Percentiles rank a stretch among this genome's conserved stretches.
These are phyloP conservation scores for Nomada fucata DNA, from an alignment of 2,888 invertebrate genomes.

Conservation along the genomic window DNA sequence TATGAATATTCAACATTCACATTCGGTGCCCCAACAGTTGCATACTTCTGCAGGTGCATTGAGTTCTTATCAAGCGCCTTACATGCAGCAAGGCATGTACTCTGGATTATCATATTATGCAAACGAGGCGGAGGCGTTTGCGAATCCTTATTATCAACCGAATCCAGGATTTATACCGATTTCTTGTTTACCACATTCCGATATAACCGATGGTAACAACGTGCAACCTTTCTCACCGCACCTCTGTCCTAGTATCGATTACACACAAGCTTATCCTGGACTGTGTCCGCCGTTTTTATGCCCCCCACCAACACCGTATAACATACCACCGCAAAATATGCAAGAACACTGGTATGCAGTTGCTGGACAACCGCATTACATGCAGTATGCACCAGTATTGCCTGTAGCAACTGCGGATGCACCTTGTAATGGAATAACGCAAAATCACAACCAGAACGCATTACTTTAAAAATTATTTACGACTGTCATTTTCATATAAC, in stretches of 20 bases:
- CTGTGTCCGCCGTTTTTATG: slow-evolving; percentile 73
- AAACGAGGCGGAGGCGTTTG: slow-evolving; percentile 69
- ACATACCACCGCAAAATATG: slow-evolving; percentile 60
- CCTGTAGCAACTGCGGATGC: slow-evolving; percentile 35
- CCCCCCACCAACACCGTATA: slow-evolving; percentile 66
- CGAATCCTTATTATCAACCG: slow-evolving; percentile 66
- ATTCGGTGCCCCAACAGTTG: slow-evolving; percentile 40
- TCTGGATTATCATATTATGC: slow-evolving; percentile 68
- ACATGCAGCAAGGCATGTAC: slow-evolving; percentile 71
- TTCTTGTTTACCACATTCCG: slow-evolving; percentile 71
- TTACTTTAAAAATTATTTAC: slow-evolving; percentile 12
- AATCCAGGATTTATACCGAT: slow-evolving; percentile 69
- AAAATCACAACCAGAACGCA: slow-evolving; percentile 22
- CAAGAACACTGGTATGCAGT: slow-evolving; percentile 78
- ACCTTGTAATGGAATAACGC: slow-evolving; percentile 29
- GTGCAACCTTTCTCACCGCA: slow-evolving; percentile 63
- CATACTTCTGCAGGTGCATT: slow-evolving; percentile 30
- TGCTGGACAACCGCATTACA: slow-evolving; percentile 71
- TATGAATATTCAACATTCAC: slow-evolving; percentile 37
- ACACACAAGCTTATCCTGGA: slow-evolving; percentile 66
- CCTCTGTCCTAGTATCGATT: slow-evolving; percentile 64
- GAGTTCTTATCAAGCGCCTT: slow-evolving; percentile 67
- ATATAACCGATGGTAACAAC: slow-evolving; percentile 66
- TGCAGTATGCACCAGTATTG: slow-evolving; percentile 61
- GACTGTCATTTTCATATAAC: background rate